A percentile compares a stretch with the other conserved stretches of the same genome.
phyloP scores from a whole-genome alignment of 2,888 invertebrate species.

The Perithous albicinctus region DNA sequence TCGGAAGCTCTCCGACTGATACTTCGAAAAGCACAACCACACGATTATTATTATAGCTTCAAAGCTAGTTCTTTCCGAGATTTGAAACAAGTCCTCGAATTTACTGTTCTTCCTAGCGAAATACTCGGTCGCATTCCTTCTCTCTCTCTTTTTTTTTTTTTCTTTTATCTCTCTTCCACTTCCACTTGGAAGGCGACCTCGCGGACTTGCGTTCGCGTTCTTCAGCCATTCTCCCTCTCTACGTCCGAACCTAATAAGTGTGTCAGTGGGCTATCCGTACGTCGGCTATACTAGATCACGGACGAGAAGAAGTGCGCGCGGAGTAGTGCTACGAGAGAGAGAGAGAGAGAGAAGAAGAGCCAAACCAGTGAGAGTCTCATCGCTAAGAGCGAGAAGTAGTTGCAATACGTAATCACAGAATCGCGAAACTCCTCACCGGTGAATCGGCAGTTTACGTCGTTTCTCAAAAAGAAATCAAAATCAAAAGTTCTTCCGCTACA shows the following conservation, averaged over 20 bases:
- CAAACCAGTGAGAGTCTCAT: slow-evolving; percentile 42
- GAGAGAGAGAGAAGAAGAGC: not conserved
- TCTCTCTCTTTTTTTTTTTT: not conserved
- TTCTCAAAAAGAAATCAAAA: not conserved
- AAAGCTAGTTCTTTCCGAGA: not conserved
- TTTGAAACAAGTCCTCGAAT: not conserved
- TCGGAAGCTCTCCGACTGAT: too few species aligned
- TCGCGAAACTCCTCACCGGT: not conserved
- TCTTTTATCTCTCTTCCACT: not conserved
- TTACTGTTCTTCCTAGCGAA: not conserved
- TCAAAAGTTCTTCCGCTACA: too few species aligned
- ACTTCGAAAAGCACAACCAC: not conserved
- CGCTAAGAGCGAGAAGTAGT: not conserved
- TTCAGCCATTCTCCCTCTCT: not conserved
- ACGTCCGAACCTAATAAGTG: slow-evolving; percentile 64
- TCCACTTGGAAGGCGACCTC: slow-evolving; percentile 17
- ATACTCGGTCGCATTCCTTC: not conserved
- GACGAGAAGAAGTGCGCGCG: slow-evolving; percentile 15
- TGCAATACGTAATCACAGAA: not conserved
- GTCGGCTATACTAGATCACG: slow-evolving; percentile 46
- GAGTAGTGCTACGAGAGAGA: slow-evolving; percentile 14
- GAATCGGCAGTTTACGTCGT: not conserved
- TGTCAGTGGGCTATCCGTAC: slow-evolving; percentile 66
- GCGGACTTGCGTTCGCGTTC: slow-evolving; percentile 10
- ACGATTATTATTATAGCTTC: not conserved